Conservation (phyloP, 2,797 vertebrate genomes). For the Dromococcyx pavoninus region DNA sequence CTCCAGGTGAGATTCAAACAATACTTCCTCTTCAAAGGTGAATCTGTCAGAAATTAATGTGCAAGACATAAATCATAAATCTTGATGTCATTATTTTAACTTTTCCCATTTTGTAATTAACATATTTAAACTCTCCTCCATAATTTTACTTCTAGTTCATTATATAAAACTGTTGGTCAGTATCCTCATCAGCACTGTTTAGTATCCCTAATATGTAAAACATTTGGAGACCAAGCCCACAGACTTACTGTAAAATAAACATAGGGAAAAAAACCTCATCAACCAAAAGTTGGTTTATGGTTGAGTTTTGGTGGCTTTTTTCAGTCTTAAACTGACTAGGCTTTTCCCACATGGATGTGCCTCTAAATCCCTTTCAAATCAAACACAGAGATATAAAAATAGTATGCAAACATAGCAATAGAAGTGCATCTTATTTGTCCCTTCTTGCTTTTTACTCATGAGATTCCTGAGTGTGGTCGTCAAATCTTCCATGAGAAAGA, state of each 20-base stretch:
- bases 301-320: neutral
- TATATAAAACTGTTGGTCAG: neutral
- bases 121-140: neutral
- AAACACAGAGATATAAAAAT: neutral
- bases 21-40: neutral
- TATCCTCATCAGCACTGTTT: neutral
- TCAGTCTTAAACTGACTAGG: neutral
- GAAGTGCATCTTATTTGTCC: neutral
- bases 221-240: neutral
- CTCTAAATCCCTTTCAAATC: slow-evolving; percentile 17
- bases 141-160: neutral
- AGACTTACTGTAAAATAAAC: neutral
- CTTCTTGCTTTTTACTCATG: neutral
- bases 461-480: neutral
- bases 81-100: neutral
- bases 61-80: neutral
- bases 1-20: neutral
- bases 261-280: neutral
- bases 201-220: neutral
- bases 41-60: neutral
- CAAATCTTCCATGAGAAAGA: neutral
- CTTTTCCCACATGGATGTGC: slow-evolving; percentile 2
- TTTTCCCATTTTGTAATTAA: neutral
- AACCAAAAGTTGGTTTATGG: neutral
- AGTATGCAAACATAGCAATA: neutral